Percentiles rank a stretch among this genome's conserved stretches.
phyloP scores from a whole-genome alignment of 2,888 invertebrate genomes.

The Melinaea menophilus region DNA sequence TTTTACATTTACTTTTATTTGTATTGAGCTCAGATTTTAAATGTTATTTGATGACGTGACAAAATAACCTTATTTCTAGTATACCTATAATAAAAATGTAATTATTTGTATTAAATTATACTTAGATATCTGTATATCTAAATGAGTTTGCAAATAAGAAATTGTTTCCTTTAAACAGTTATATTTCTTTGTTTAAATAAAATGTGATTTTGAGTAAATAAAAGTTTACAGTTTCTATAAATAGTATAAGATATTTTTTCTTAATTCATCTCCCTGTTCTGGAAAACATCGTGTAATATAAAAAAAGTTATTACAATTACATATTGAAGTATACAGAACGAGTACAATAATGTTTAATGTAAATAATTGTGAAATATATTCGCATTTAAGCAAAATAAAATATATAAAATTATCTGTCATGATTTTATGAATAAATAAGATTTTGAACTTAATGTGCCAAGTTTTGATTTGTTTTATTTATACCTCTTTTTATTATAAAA shows the following conservation, averaged over 20 bases:
- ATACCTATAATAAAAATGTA: too few species aligned
- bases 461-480: conserved; percentile 57
- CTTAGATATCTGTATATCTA: too few species aligned
- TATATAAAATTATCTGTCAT: conserved; percentile 64
- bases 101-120: too few species aligned
- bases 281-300: conserved; percentile 26
- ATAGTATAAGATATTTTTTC: background rate
- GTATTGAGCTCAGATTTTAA: too few species aligned
- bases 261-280: conserved; percentile 1
- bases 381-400: conserved; percentile 44
- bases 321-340: conserved; percentile 64
- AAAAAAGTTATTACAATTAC: conserved; percentile 41
- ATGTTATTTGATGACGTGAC: too few species aligned
- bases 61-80: too few species aligned
- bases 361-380: conserved; percentile 69
- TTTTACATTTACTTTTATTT: too few species aligned
- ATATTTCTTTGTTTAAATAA: background rate
- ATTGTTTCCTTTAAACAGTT: too few species aligned
- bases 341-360: conserved; percentile 74
- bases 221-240: background rate
- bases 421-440: conserved; percentile 65
- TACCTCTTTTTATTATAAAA: background rate
- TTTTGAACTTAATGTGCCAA: conserved; percentile 77
- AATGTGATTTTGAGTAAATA: background rate
- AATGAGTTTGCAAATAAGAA: too few species aligned